Percentiles rank a stretch among this genome's conserved stretches.
Evolutionary conservation across 2,888 invertebrate genomes (phyloP).

Genomic region (Coelinius sp.): DNA sequence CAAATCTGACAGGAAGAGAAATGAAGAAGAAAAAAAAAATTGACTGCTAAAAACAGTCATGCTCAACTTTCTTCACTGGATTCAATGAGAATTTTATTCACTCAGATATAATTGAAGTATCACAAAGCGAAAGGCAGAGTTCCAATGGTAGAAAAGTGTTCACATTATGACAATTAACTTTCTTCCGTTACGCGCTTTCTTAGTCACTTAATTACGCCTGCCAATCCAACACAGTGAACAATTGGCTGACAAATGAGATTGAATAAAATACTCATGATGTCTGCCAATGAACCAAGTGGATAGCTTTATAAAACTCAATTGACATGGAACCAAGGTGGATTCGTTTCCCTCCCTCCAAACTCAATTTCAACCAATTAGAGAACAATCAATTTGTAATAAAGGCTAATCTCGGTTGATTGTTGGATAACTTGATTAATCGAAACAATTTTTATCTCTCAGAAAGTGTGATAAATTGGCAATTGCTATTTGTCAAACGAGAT

Average conservation of each 20-base stretch:
- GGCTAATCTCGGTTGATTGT: neutral
- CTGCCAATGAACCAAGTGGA: neutral
- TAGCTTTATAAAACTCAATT: neutral
- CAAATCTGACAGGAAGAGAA: neutral
- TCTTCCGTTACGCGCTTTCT: neutral
- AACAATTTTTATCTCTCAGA: neutral
- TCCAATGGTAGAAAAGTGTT: neutral
- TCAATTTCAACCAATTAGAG: neutral
- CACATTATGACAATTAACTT: conserved; percentile 26
- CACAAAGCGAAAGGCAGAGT: conserved; percentile 2
- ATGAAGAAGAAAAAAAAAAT: neutral
- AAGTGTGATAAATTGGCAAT: neutral
- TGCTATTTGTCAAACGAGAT: neutral
- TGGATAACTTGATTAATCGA: neutral
- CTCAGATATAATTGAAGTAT: neutral
- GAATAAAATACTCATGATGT: neutral
- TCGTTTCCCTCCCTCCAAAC: neutral
- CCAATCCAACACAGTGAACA: conserved; percentile 8
- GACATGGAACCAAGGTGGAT: neutral
- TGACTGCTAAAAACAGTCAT: neutral
- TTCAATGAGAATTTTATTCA: neutral
- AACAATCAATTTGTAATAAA: conserved; percentile 12
- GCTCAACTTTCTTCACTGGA: neutral
- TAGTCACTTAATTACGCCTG: neutral
- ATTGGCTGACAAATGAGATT: neutral